Evolutionary conservation across 2,113 vertebrate genomes (phyloP), one percentile per base, ranked within the genome.

Genomic region (Noturus placidus): DNA sequence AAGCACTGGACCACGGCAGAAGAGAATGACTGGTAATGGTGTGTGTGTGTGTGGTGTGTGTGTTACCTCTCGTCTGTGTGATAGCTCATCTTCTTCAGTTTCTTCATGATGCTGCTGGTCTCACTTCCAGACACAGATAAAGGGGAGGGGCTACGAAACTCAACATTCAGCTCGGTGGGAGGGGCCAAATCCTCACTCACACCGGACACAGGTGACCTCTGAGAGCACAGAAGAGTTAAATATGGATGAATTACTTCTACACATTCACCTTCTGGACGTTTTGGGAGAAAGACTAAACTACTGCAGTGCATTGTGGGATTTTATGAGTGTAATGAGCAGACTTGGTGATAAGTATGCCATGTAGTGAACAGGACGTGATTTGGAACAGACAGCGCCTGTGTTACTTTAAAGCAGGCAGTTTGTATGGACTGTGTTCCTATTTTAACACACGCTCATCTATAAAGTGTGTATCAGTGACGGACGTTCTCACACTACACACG

Each of bases 21-120:
- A 67, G 65, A 67, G 15, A 69, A 69, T 19, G 30, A 69, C n/a
- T n/a, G n/a, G n/a, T n/a, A n/a, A 33, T 17, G 14, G 22, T 46
- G 72, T 74, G 70, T 42, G 19, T 8, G 25, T 35, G 77, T 61
- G 42, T 74, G n/a, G 59, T 74, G 74, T 52, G 78, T 42, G 92
- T 89, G 97, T 98, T 33, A 99, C 98, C 99, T 99, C 92, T 99
- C 97, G 92, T 99, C 98, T 96, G 96, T 98, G 88, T 97, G 97
- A 91, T 96, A 97, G 89, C 96, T 96, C 97, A 99, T 99, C 95
- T 98, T 99, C 94, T 98, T 99, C 20, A 99, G 96, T 90, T 99
- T 99, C 93, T 99, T 97, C 98, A 99, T 98, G 92, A 99, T 99
- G 95, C 98, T 99, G 94, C 98, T 99, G 0, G 98, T 99, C 90